These are phyloP conservation scores for Merops nubicus DNA, from an alignment of 2,113 vertebrate species.

Conservation along the genomic window DNA sequence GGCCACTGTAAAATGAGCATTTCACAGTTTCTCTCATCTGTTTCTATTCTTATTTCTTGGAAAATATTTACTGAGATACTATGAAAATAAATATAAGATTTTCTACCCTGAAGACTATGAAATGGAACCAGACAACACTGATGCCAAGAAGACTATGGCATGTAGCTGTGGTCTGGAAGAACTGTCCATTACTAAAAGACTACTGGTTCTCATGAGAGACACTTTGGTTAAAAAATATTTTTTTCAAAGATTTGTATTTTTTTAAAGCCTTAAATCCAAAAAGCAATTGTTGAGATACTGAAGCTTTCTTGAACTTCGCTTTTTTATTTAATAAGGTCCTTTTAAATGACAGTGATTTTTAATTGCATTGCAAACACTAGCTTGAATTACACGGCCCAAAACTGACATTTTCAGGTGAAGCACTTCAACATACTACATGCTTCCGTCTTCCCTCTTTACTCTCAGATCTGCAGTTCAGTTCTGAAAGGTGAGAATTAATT, in stretches of 20 bases:
- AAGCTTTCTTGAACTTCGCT: neutral
- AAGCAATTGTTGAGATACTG: constrained; percentile 28
- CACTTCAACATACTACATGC: rapidly evolving
- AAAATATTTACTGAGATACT: neutral
- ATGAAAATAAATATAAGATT: constrained; percentile 3
- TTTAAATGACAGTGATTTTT: constrained; percentile 59
- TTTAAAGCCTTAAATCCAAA: neutral
- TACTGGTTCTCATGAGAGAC: neutral
- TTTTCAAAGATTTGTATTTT: neutral
- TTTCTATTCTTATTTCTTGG: neutral
- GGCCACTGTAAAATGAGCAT: neutral
- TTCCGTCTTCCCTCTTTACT: neutral
- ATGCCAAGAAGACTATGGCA: neutral
- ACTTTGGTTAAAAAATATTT: neutral
- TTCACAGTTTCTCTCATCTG: neutral
- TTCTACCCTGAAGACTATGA: neutral
- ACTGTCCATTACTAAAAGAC: neutral
- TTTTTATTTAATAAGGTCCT: constrained; percentile 8
- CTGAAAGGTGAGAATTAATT: neutral
- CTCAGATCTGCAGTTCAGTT: neutral
- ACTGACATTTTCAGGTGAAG: neutral
- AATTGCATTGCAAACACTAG: constrained; percentile 52
- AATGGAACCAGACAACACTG: neutral
- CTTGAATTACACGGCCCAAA: neutral
- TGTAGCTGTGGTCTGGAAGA: neutral